Conservation (phyloP, 2,113 vertebrate species). For the Phylloscopus trochilus region DNA sequence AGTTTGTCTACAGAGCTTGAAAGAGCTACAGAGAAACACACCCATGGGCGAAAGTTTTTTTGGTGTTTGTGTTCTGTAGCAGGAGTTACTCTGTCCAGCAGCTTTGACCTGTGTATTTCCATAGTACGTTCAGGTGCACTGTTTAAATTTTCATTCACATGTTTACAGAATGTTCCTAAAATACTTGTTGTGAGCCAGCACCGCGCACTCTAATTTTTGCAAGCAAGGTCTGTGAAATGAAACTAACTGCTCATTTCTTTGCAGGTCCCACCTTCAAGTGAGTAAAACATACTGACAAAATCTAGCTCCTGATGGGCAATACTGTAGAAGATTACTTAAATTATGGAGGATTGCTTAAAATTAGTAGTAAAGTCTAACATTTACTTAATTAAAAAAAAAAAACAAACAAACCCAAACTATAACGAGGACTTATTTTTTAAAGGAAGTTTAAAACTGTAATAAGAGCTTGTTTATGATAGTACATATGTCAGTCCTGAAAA, state of each 20-base stretch:
- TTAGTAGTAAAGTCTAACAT: neutral
- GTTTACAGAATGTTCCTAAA: neutral
- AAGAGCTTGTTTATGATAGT: neutral
- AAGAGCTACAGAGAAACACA: neutral
- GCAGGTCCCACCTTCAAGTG: neutral
- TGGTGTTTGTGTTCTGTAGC: neutral
- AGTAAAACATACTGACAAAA: neutral
- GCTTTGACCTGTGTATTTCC: neutral
- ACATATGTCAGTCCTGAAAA: neutral
- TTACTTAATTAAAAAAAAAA: neutral
- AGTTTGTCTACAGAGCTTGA: neutral
- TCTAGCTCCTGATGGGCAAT: neutral
- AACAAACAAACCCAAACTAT: neutral
- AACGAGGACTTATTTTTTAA: neutral
- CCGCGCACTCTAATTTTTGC: neutral
- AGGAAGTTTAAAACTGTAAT: neutral
- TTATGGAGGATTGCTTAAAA: neutral
- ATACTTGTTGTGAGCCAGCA: neutral
- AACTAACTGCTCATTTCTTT: constrained; percentile 16
- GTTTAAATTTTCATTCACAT: neutral
- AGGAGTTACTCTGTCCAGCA: neutral
- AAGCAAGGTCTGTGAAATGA: neutral
- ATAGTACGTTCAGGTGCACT: accelerated
- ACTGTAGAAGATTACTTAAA: neutral
- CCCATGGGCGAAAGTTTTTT: neutral